Evolutionary conservation across 1,140 invertebrate species (phyloP), one percentile per base, ranked within the genome.

Genomic region (Whitmania pigra): DNA sequence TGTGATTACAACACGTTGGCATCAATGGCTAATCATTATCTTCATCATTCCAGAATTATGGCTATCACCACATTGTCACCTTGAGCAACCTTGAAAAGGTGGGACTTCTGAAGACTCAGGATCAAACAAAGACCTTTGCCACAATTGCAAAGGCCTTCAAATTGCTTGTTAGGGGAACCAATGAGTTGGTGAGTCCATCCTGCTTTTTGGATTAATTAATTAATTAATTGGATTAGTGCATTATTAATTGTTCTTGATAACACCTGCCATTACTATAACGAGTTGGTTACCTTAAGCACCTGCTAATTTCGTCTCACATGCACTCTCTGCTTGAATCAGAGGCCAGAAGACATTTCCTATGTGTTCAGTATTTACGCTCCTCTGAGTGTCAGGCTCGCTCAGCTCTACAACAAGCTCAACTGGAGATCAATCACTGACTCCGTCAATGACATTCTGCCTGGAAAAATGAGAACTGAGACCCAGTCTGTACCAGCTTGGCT

Each of bases 351-450:
- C 78, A 93, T 95, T 68, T 89, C 91, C 74, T 97, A 94, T 80
- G 90, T 97, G 40, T 91, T 92, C 81, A 93, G 91, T 77, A 79
- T 83, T 20, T 98, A 96, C 82, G 93, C 94, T 0, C 94, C 94
- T 0, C 77, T 97, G n/a, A 93, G 89, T 77, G 88, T 93, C 0
- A 86, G 93, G 70, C 84, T 97, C 31, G 88, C 89, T 4, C 92
- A 97, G 80, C 76, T 78, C 70, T 84, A 93, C n/a, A 85, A 89
- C 0, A 74, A 78, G 76, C 89, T 89, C 71, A 88, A 87, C n/a
- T 93, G 90, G 90, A 85, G 88, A 75, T 86, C 87, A 75, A 86
- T 89, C 70, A 85, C 86, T 72, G 86, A 88, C 76, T 80, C 88
- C 68, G 79, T 91, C 63, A 87, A 86, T 77, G 29, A 63, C 57